Evolutionary conservation across 2,888 invertebrate genomes (phyloP).

Genomic region (Amblyteles armatorius): DNA sequence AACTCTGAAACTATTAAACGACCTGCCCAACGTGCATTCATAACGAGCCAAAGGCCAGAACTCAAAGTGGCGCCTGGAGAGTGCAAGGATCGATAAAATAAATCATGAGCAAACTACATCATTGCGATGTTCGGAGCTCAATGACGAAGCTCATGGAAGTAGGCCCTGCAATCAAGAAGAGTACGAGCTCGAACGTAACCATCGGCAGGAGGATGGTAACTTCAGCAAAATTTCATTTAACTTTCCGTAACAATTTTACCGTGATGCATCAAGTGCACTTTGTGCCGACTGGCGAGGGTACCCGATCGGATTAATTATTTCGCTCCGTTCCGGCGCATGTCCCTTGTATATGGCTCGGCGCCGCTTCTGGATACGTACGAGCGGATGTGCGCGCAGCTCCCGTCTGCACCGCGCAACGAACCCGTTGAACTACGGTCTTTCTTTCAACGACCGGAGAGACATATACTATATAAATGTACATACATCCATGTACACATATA

Average conservation of each 20-base stretch:
- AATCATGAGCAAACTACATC: background rate
- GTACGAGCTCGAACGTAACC: constrained; percentile 5
- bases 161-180: background rate
- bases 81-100: background rate
- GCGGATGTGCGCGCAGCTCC: constrained; percentile 6
- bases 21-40: too few species aligned
- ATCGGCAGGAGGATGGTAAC: constrained; percentile 27
- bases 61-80: background rate
- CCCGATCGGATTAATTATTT: constrained; percentile 59
- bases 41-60: too few species aligned
- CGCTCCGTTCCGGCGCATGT: constrained; percentile 19
- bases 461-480: background rate
- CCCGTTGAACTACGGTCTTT: background rate
- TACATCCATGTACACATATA: background rate
- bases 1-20: too few species aligned
- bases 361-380: background rate
- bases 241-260: constrained; percentile 62
- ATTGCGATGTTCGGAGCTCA: background rate
- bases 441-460: constrained; percentile 10
- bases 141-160: background rate
- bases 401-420: background rate
- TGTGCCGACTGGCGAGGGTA: constrained; percentile 48
- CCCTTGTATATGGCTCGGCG: background rate
- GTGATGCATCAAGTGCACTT: constrained; percentile 60
- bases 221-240: constrained; percentile 59